Evolutionary conservation across 2,888 invertebrate species (phyloP), one percentile per base, ranked within the genome.

Genomic region (Galerucella calmariensis): DNA sequence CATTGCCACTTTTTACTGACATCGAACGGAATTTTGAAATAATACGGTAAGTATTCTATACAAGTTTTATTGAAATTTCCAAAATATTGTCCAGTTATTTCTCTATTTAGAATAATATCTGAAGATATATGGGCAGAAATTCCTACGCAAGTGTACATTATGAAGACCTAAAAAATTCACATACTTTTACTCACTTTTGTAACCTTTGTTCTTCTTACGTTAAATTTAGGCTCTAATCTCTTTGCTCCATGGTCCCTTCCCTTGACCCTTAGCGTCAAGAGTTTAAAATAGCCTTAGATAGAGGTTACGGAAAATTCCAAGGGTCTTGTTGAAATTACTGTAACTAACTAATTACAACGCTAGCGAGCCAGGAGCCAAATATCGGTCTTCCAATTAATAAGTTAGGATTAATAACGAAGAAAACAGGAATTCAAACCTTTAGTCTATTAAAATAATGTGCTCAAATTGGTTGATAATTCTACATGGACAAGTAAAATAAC

Each of bases 111-210:
- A 16, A 74, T 73, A 9, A 79, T 24, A n/a, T 70, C 66, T 8
- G 81, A 70, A 24, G 75, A 77, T 10, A 79, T 75, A 59, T 80
- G 79, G 0, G 79, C 80, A 1, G 78, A 79, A 44, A 80, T 61
- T 3, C 80, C 81, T 2, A 81, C 80, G 53, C 70, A 77, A 69
- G 63, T 76, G 59, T 81, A 81, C 27, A 79, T 56, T 4, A 59
- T 12, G 35, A 82, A 79, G 12, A 81, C 70, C 75, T 75, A 59
- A 58, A 73, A 72, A 61, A 46, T 61, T n/a, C 69, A 67, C 1
- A 12, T 1, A 24, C 4, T 27, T 3, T 14, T 10, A 16, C 53
- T 1, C 65, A 9, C 14, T n/a, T 65, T 65, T 1, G n/a, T n/a
- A n/a, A n/a, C n/a, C n/a, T n/a, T n/a, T n/a, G n/a, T n/a, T n/a